These are phyloP conservation scores for Gymnoscopelus braueri DNA, from an alignment of 2,797 vertebrate genomes.

Conservation along the genomic window DNA sequence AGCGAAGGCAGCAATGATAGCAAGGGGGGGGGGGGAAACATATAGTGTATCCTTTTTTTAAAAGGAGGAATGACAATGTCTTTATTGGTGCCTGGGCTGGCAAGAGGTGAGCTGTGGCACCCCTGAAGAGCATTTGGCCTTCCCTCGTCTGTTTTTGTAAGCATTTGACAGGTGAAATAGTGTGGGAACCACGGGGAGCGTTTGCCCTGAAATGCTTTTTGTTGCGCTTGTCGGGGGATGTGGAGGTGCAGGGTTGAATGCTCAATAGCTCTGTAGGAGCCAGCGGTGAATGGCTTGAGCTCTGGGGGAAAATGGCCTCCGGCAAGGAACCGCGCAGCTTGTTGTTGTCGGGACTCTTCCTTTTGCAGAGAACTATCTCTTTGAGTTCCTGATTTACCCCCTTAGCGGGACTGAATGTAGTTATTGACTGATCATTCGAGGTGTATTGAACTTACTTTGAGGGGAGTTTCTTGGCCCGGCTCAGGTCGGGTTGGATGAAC, in stretches of 20 bases:
- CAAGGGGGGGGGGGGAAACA: slow-evolving; percentile 47
- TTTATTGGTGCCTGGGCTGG: slow-evolving; percentile 68
- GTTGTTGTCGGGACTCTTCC: slow-evolving; percentile 57
- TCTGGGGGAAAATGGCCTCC: slow-evolving; percentile 65
- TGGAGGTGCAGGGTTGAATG: slow-evolving; percentile 78
- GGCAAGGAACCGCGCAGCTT: slow-evolving; percentile 57
- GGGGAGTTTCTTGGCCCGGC: slow-evolving; percentile 24
- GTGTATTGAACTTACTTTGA: slow-evolving; percentile 27
- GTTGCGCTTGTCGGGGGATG: slow-evolving; percentile 75
- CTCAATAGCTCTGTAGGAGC: slow-evolving; percentile 81
- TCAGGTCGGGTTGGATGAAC: slow-evolving; percentile 12
- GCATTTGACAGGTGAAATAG: slow-evolving; percentile 82
- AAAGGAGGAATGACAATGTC: slow-evolving; percentile 57
- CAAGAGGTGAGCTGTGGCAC: slow-evolving; percentile 74
- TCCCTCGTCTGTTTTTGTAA: slow-evolving; percentile 72
- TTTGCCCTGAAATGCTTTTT: slow-evolving; percentile 78
- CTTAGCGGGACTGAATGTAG: slow-evolving; percentile 4
- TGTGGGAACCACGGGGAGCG: slow-evolving; percentile 79
- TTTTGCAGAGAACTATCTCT: slow-evolving; percentile 42
- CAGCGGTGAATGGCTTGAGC: slow-evolving; percentile 69
- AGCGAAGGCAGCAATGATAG: slow-evolving; percentile 36
- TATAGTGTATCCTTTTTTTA: slow-evolving; percentile 62
- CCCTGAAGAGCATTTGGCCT: slow-evolving; percentile 68
- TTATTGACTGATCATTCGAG: slow-evolving; percentile 54
- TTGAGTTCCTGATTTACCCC: not conserved